Evolutionary conservation across 2,888 invertebrate genomes (phyloP), one percentile per base, ranked within the genome.

Genomic region (Idaea dimidiata): DNA sequence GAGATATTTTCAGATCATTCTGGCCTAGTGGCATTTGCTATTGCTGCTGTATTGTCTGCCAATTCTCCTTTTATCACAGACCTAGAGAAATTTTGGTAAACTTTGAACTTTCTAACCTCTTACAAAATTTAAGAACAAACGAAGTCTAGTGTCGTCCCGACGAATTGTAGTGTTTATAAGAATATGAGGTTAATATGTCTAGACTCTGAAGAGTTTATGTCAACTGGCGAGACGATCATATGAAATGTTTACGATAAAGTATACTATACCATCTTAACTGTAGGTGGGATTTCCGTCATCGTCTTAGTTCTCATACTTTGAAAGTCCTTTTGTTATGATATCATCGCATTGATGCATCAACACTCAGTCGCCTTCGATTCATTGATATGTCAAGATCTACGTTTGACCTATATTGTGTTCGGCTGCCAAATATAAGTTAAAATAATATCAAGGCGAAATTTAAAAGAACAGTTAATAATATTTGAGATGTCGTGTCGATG

Each of bases 21-120:
- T 86, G 88, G 72, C 90, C 88, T 77, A 89, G 80, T 91, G 90
- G 89, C 88, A 91, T 91, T 90, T 90, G 69, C 74, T 70, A 79
- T 73, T 76, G 77, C 73, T 72, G 74, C 76, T 80, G 74, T 75
- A 74, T 73, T 67, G 83, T 81, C 78, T 88, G 89, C 89, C 88
- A 88, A 87, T 79, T 79, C 73, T 78, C 77, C 81, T 87, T 86
- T 84, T 43, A 43, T 85, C 81, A 78, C 74, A 74, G 79, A 69
- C 70, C 69, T 70, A 81, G 81, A 81, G 43, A 43, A 43, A 43
- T 43, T 43, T 14, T 2, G 43, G 14, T 43, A 43, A 43, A 14
- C 8, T 43, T 1, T 43, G 1, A 24, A 24, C 24, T 54, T 54
- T 54, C 54, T 54, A 5, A 54, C 53, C 6, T 53, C 53, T 54